phyloP scores from a whole-genome alignment of 2,113 vertebrate genomes.

The Leptodactylus fuscus region DNA sequence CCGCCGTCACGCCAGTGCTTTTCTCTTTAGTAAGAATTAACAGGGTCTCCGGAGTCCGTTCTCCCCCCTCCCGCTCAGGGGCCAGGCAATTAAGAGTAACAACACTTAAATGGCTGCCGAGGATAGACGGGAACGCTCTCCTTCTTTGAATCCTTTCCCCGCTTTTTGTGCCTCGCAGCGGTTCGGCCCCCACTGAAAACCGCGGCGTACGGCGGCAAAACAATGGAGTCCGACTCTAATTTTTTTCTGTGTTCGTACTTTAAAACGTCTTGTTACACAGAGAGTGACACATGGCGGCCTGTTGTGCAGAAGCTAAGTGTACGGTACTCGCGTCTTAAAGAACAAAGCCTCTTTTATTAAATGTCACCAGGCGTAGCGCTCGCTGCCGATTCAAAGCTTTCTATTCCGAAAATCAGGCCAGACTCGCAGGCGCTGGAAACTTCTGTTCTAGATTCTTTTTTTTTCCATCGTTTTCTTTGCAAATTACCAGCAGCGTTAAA shows the following conservation, averaged over 20 bases:
- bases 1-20: slow-evolving; percentile 21
- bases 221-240: slow-evolving; percentile 33
- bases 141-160: slow-evolving; percentile 44
- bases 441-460: neutral
- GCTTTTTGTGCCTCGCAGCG: slow-evolving; percentile 43
- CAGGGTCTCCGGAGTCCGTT: slow-evolving; percentile 43
- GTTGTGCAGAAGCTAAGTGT: slow-evolving; percentile 44
- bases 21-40: slow-evolving; percentile 49
- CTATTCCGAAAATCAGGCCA: slow-evolving; percentile 31
- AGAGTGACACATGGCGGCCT: slow-evolving; percentile 37
- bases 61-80: neutral
- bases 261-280: slow-evolving; percentile 38
- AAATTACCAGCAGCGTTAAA: slow-evolving; percentile 17
- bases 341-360: slow-evolving; percentile 57
- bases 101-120: slow-evolving; percentile 43
- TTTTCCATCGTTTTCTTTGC: slow-evolving; percentile 1
- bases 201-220: neutral
- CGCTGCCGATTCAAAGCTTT: slow-evolving; percentile 26
- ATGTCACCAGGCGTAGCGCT: slow-evolving; percentile 40
- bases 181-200: slow-evolving; percentile 25
- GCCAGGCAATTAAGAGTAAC: slow-evolving; percentile 53
- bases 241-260: slow-evolving; percentile 48
- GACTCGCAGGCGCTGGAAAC: slow-evolving; percentile 2
- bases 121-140: slow-evolving; percentile 27
- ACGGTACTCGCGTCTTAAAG: slow-evolving; percentile 33